A percentile compares a stretch with the other conserved stretches of the same genome.
Conservation (phyloP, 2,113 vertebrate genomes). For the Neodon shergylaensis region DNA sequence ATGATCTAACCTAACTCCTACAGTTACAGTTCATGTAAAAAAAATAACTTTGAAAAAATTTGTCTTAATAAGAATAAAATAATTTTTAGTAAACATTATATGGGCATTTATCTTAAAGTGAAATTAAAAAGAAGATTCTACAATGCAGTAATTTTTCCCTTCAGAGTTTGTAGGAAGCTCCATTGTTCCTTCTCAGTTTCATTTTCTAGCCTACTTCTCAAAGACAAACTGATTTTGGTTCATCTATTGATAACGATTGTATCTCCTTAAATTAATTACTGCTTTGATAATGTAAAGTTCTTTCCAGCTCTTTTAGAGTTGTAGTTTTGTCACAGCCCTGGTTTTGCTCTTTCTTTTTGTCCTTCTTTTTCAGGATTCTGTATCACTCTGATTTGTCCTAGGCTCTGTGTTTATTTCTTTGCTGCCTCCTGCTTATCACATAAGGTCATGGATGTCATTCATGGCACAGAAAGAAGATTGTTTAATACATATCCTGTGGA, state of each 20-base stretch:
- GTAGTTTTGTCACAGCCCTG: not conserved
- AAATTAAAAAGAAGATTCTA: not conserved
- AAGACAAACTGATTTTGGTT: conserved; percentile 32
- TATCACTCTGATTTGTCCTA: conserved; percentile 27
- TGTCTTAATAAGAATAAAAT: not conserved
- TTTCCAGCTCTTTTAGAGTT: not conserved
- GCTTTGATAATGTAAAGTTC: conserved; percentile 43
- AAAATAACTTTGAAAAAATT: not conserved
- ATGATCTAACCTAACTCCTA: not conserved
- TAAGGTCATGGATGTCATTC: not conserved
- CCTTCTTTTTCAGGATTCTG: not conserved
- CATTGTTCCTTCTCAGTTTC: conserved; percentile 12
- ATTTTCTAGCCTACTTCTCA: not conserved
- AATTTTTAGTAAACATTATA: not conserved
- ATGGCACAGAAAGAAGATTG: not conserved
- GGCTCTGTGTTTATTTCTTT: conserved; percentile 38
- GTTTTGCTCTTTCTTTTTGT: not conserved
- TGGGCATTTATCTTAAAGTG: not conserved
- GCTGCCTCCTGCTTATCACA: not conserved
- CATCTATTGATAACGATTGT: not conserved
- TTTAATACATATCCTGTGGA: not conserved
- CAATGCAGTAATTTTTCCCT: not conserved
- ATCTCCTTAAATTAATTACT: conserved; percentile 43
- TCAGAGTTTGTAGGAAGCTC: not conserved
- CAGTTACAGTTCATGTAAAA: not conserved